A percentile compares a stretch with the other conserved stretches of the same genome.
Conservation (phyloP, 2,113 vertebrate genomes). For the Micromys minutus region DNA sequence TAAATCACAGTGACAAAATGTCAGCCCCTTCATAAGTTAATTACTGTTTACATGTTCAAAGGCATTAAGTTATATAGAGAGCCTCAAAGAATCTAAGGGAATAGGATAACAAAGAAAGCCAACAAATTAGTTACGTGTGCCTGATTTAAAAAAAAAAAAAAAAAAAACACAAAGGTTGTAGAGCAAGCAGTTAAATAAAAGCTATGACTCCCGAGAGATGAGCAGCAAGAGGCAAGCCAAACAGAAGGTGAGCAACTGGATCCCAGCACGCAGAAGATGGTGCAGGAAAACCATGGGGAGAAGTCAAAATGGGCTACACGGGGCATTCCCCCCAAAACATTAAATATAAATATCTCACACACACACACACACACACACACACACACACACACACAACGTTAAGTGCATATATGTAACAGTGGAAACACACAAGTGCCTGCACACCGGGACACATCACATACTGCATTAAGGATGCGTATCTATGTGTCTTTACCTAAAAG, state of each 20-base stretch:
- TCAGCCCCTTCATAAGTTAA: background rate
- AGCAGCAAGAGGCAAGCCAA: background rate
- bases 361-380: background rate
- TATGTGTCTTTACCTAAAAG: background rate
- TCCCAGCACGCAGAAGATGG: background rate
- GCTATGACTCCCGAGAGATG: background rate
- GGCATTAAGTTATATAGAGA: constrained; percentile 29
- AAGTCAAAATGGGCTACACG: background rate
- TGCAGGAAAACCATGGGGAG: too few species aligned
- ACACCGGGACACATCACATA: background rate
- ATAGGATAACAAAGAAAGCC: constrained; percentile 12
- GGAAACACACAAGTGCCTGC: background rate
- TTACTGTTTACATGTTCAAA: constrained; percentile 33
- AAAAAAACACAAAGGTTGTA: background rate
- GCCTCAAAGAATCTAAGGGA: background rate
- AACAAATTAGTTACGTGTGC: constrained; percentile 16
- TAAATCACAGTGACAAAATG: background rate
- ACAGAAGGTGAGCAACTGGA: background rate
- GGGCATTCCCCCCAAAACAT: background rate
- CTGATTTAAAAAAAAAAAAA: background rate
- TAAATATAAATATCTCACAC: background rate
- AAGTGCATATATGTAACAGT: background rate
- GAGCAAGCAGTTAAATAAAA: background rate
- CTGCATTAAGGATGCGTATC: background rate
- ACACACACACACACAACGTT: background rate